Conservation (phyloP, 2,113 vertebrate genomes). For the Sciurus niger region DNA sequence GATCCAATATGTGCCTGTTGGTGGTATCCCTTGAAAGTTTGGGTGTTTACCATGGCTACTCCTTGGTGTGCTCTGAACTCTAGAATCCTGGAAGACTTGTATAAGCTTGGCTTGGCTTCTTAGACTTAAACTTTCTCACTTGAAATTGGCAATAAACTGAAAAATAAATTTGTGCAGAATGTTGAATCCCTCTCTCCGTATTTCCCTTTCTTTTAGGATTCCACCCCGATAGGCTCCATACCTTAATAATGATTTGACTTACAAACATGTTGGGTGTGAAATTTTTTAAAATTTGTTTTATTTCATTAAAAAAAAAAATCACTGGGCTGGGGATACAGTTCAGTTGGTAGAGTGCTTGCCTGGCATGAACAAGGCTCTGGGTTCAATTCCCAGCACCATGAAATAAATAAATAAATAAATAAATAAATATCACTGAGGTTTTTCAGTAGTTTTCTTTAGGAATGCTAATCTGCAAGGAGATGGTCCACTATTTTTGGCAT, state of each 20-base stretch:
- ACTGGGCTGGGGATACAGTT: no score
- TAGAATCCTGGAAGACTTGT: neutral
- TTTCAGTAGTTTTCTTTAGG: neutral
- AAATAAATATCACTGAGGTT: neutral
- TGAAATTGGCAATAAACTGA: neutral
- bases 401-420: no score
- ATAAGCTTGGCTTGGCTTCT: neutral
- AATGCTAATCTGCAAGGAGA: neutral
- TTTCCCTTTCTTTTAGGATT: neutral
- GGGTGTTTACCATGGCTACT: neutral
- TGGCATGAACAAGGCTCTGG: no score
- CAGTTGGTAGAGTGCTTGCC: no score
- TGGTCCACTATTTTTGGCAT: neutral
- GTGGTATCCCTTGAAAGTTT: neutral
- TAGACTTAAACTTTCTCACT: neutral
- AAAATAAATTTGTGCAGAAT: neutral
- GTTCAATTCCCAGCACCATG: no score
- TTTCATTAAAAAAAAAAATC: neutral
- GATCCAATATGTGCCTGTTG: neutral
- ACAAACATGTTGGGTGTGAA: neutral
- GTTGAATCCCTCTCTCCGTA: neutral
- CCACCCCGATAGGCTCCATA: neutral
- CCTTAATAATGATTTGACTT: neutral
- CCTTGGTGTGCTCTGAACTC: neutral
- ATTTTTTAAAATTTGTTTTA: neutral